Conservation (phyloP, 1,140 invertebrate genomes). For the Zelostemma sp. region DNA sequence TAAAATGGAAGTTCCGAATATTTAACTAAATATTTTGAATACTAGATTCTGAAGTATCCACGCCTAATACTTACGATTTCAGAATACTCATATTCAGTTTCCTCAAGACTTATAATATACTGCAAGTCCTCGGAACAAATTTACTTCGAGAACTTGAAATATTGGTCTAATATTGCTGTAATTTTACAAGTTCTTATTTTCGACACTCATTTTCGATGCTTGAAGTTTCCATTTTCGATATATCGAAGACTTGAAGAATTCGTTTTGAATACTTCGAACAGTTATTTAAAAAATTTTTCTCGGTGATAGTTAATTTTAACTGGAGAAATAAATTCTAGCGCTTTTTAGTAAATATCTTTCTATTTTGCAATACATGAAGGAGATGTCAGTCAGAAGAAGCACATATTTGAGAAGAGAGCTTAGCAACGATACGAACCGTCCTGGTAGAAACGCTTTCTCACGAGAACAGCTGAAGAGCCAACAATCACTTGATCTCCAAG, state of each 20-base stretch:
- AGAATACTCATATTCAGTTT: too few relatives aligned
- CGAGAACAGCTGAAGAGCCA: constrained; percentile 49
- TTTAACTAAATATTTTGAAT: too few relatives aligned
- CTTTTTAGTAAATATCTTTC: constrained; percentile 14
- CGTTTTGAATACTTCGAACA: not conserved
- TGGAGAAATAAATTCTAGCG: constrained; percentile 8
- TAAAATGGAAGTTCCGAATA: too few relatives aligned
- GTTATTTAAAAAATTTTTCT: not conserved
- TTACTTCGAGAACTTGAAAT: too few relatives aligned
- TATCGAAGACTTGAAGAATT: not conserved
- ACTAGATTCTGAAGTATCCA: too few relatives aligned
- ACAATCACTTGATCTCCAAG: constrained; percentile 53
- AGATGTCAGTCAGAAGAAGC: constrained; percentile 23
- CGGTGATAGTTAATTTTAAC: not conserved
- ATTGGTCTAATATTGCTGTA: too few relatives aligned
- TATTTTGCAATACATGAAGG: constrained; percentile 38
- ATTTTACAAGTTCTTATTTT: not conserved
- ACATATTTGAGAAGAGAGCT: constrained; percentile 20
- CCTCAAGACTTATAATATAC: too few relatives aligned
- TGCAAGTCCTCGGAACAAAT: too few relatives aligned
- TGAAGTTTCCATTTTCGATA: too few relatives aligned
- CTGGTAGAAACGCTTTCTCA: constrained; percentile 39
- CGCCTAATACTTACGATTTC: too few relatives aligned
- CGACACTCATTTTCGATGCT: not conserved
- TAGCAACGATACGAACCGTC: constrained; percentile 29